Conservation (phyloP, 2,113 vertebrate species). For the Arvicanthis niloticus region DNA sequence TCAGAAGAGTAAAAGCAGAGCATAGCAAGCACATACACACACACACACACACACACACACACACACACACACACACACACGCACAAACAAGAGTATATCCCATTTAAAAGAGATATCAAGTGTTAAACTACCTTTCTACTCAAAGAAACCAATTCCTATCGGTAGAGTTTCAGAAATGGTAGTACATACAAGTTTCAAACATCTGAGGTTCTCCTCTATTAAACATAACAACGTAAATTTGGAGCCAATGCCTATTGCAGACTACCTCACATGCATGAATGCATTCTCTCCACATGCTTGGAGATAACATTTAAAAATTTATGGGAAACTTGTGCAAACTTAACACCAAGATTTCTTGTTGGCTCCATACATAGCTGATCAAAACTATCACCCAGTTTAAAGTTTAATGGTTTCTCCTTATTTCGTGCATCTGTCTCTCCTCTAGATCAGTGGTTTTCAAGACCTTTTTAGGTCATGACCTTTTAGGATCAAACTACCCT, state of each 20-base stretch:
- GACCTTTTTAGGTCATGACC: neutral
- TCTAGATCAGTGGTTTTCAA: neutral
- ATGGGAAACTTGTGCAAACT: neutral
- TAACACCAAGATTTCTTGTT: neutral
- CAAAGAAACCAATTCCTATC: neutral
- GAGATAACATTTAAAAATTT: neutral
- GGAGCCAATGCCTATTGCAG: neutral
- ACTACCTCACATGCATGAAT: neutral
- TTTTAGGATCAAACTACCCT: neutral
- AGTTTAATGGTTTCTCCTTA: neutral
- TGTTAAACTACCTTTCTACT: neutral
- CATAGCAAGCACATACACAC: neutral
- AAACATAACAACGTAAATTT: neutral
- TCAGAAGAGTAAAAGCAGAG: neutral
- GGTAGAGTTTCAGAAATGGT: neutral
- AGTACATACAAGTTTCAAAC: neutral
- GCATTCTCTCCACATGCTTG: neutral
- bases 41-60: neutral
- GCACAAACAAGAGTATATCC: neutral
- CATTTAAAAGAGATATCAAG: neutral
- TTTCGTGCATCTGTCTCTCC: neutral
- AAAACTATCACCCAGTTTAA: neutral
- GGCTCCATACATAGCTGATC: neutral
- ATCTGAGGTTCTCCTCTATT: neutral
- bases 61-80: neutral